Evolutionary conservation across 92 coral and sea anemone genomes (phyloP).

Genomic region (Epizoanthus rinbou): DNA sequence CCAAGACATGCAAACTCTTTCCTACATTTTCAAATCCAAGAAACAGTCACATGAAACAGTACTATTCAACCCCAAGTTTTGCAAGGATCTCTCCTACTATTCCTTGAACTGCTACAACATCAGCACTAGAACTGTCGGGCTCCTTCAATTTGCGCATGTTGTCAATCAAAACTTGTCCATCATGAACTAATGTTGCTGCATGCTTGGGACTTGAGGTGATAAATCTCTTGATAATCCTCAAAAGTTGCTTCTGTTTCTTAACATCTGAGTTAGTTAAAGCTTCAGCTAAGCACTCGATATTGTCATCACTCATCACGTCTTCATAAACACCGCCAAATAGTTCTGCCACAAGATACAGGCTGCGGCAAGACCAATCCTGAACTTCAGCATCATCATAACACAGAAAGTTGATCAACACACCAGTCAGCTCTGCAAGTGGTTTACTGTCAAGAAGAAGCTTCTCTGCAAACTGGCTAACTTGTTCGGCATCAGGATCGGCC

Average conservation of each 20-base stretch:
- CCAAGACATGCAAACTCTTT: background rate
- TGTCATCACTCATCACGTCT: conserved; percentile 82
- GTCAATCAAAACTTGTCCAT: conserved; percentile 61
- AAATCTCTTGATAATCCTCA: conserved; percentile 90
- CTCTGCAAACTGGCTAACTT: conserved; percentile 81
- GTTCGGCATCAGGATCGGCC: conserved; percentile 52
- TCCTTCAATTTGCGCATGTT: conserved; percentile 39
- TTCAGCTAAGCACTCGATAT: conserved; percentile 75
- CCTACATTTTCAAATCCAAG: background rate
- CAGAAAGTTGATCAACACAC: conserved; percentile 82
- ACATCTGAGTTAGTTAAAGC: conserved; percentile 73
- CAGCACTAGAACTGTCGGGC: conserved; percentile 45
- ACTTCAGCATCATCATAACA: conserved; percentile 81
- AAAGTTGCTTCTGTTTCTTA: conserved; percentile 79
- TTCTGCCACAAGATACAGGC: conserved; percentile 90
- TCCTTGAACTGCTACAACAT: conserved; percentile 59
- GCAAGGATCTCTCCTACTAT: conserved; percentile 60
- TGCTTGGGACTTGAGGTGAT: conserved; percentile 74
- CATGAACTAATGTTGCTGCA: conserved; percentile 37
- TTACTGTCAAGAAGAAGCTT: conserved; percentile 80
- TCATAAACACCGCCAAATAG: conserved; percentile 89
- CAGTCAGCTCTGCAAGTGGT: conserved; percentile 86
- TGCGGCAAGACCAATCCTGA: conserved; percentile 80
- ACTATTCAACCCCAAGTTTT: conserved; percentile 53
- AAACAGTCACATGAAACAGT: background rate